Base-by-base conservation (phyloP, 2,113 vertebrate genomes). In the Thomomys bottae region DNA sequence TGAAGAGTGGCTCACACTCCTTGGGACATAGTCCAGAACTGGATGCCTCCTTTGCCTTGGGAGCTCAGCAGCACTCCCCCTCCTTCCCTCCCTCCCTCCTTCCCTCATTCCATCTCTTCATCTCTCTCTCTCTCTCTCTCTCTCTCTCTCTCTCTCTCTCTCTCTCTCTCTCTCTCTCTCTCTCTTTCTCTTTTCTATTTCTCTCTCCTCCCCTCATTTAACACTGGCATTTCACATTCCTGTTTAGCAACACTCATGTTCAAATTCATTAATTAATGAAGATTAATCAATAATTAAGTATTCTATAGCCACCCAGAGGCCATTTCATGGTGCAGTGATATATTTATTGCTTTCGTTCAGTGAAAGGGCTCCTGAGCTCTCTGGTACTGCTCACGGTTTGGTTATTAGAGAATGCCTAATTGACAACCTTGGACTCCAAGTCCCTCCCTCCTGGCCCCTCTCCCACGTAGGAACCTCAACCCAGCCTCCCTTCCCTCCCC, bases 201-300 rank as follows among this genome's bases (percentile, higher is more conserved):
- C 12, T 54, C 49, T 30, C 36, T 45, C 32, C 68, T 38, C 38
- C 3, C 54, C 63, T 81, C 57, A 17, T 0, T 9, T 42, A 59
- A n/a, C 34, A 10, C 23, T 42, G 49, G 38, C 32, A 92, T 66
- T 82, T 89, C 87, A n/a, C 30, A 73, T n/a, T 64, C 38, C 57
- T 87, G 49, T 28, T 89, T 93, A 93, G 85, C 42, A 78, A 78
- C 24, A 8, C 49, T 94, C 8, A 3, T 85, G 49, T 82, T 93
- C 82, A 75, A 75, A 94, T 93, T 82, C 92, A 94, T 95, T 95
- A 92, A 95, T 96, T 87, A 95, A 91, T 95, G 86, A 82, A 91
- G 85, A 94, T 95, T 90, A 94, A 95, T 95, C 92, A 95, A 96
- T 95, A 95, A 95, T 94, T 93, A 93, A 95, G 70, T 66, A 82